These are phyloP conservation scores for Epinephelus moara DNA, from an alignment of 2,113 vertebrate genomes.

Conservation along the genomic window DNA sequence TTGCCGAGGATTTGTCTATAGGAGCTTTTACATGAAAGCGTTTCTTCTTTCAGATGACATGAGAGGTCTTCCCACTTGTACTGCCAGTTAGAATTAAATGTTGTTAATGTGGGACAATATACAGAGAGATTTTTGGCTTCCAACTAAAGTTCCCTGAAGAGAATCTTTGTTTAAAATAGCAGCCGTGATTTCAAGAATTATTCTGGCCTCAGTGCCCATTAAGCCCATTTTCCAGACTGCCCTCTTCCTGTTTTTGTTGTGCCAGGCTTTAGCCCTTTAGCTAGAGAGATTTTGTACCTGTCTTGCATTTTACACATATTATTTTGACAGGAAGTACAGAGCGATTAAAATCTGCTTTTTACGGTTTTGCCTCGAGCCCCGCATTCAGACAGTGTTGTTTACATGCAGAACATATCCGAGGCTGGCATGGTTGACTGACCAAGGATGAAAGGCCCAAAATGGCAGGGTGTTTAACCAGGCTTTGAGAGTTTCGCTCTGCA, in stretches of 20 bases:
- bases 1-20: conserved; percentile 1
- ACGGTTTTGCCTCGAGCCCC: conserved; percentile 19
- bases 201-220: conserved; percentile 27
- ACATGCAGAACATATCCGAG: conserved; percentile 50
- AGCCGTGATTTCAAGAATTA: conserved; percentile 17
- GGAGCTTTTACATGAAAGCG: not conserved
- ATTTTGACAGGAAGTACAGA: conserved; percentile 44
- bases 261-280: conserved; percentile 37
- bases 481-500: conserved; percentile 12
- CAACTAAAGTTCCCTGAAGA: not conserved
- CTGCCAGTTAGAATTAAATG: conserved; percentile 26
- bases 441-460: conserved; percentile 55
- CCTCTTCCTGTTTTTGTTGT: conserved; percentile 1
- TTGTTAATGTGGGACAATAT: conserved; percentile 1
- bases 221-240: conserved; percentile 22
- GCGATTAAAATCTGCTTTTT: conserved; percentile 46
- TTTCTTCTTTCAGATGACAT: not conserved
- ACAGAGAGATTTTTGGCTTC: conserved; percentile 1
- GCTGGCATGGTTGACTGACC: conserved; percentile 47
- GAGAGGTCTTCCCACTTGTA: conserved; percentile 8
- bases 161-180: conserved; percentile 8
- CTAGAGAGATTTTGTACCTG: conserved; percentile 31
- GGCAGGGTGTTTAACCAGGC: conserved; percentile 29
- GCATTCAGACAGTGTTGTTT: conserved; percentile 54
- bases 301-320: conserved; percentile 42